phyloP scores from a whole-genome alignment of 2,888 invertebrate species.

The Xylota sylvarum region DNA sequence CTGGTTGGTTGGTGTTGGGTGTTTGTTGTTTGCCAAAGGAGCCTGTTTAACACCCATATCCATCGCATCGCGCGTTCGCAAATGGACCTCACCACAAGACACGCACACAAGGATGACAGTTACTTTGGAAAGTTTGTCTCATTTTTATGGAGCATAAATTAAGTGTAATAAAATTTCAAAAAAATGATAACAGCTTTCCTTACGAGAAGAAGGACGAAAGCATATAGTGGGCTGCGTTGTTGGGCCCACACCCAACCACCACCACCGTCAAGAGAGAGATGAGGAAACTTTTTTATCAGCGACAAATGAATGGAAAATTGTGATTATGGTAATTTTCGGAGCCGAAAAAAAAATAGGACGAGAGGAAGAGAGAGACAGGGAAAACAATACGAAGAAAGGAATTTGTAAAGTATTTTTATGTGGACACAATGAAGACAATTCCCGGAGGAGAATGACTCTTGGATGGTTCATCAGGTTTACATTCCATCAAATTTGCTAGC shows the following conservation, averaged over 20 bases:
- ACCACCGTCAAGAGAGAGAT: conserved; percentile 41
- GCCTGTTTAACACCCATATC: conserved; percentile 50
- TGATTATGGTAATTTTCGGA: conserved; percentile 73
- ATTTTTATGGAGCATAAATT: conserved; percentile 77
- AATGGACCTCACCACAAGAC: conserved; percentile 57
- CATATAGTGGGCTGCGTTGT: background rate
- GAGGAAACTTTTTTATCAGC: conserved; percentile 71
- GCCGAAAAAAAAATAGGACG: background rate
- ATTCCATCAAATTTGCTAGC: conserved; percentile 71
- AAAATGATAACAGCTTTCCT: conserved; percentile 66
- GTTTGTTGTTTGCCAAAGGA: background rate
- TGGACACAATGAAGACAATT: conserved; percentile 71
- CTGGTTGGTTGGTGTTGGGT: background rate
- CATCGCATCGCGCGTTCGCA: conserved; percentile 18
- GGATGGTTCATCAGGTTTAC: conserved; percentile 72
- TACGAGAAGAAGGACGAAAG: background rate
- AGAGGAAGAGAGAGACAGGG: background rate
- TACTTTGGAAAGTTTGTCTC: conserved; percentile 69
- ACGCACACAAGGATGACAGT: conserved; percentile 59
- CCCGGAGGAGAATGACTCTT: conserved; percentile 40
- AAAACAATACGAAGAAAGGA: conserved; percentile 51
- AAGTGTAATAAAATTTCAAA: conserved; percentile 72
- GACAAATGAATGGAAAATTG: conserved; percentile 76
- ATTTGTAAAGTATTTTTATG: conserved; percentile 72
- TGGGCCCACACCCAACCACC: background rate